phyloP scores from a whole-genome alignment of 1,140 invertebrate genomes.

The Polypedilum vanderplanki region DNA sequence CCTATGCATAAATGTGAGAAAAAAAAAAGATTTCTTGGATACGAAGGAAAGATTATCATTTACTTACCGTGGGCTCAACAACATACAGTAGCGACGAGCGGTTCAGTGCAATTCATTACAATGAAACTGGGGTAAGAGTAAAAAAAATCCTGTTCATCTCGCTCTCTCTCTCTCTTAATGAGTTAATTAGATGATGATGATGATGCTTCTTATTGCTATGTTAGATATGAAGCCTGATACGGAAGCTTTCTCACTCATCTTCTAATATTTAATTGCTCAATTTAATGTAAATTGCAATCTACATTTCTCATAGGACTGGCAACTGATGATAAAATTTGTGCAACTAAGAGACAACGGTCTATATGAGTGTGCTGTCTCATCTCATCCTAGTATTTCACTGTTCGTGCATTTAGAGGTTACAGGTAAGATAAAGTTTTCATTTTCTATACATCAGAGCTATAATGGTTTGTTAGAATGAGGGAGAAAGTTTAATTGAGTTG shows the following conservation, averaged over 20 bases:
- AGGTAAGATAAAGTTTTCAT: no score
- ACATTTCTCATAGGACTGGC: slow-evolving; percentile 62
- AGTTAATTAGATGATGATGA: no score
- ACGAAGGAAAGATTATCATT: slow-evolving; percentile 52
- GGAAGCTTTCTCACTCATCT: no score
- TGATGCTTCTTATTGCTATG: no score
- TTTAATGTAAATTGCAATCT: no score
- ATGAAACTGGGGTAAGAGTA: slow-evolving; percentile 35
- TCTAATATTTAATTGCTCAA: no score
- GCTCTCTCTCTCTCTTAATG: not conserved
- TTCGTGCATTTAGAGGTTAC: no score
- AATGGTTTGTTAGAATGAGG: no score
- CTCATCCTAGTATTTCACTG: slow-evolving; percentile 31
- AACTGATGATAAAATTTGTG: slow-evolving; percentile 74
- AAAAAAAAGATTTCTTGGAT: slow-evolving; percentile 50
- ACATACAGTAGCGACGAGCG: slow-evolving; percentile 55
- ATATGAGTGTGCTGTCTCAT: slow-evolving; percentile 54
- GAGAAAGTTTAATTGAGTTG: slow-evolving; percentile 7
- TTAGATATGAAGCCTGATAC: no score
- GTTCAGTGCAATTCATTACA: slow-evolving; percentile 41
- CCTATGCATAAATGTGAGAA: no score
- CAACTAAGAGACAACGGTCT: slow-evolving; percentile 67
- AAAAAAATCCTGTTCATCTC: not conserved
- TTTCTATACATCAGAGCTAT: no score
- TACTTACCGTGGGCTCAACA: slow-evolving; percentile 54